Conservation (phyloP, 2,888 invertebrate genomes). For the Heteromurus nitidus region DNA sequence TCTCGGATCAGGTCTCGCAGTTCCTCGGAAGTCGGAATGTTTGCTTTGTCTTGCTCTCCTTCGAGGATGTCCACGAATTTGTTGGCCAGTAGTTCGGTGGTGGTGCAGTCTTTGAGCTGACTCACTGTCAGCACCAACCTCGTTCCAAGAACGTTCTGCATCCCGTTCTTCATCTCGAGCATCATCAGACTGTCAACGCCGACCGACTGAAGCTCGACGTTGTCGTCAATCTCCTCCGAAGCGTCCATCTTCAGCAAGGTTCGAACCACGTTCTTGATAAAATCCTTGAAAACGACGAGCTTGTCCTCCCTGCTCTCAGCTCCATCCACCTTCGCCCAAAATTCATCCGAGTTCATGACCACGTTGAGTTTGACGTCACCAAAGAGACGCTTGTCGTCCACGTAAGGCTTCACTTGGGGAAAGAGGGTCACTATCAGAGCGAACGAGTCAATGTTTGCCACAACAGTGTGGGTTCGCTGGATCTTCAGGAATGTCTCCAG, state of each 20-base stretch:
- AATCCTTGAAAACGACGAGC: slow-evolving; percentile 23
- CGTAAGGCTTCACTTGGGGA: slow-evolving; percentile 7
- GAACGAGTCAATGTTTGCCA: slow-evolving; percentile 29
- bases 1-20: slow-evolving; percentile 24
- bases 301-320: slow-evolving; percentile 30
- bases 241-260: slow-evolving; percentile 45
- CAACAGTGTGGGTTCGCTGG: slow-evolving; percentile 2
- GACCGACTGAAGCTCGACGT: slow-evolving; percentile 45
- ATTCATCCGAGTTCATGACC: slow-evolving; percentile 35
- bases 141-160: slow-evolving; percentile 52
- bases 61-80: slow-evolving; percentile 19
- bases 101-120: slow-evolving; percentile 20
- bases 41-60: neutral
- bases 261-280: slow-evolving; percentile 24
- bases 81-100: slow-evolving; percentile 6
- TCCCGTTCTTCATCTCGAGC: slow-evolving; percentile 54
- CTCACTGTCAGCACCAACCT: slow-evolving; percentile 28
- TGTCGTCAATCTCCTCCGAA: slow-evolving; percentile 48
- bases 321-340: slow-evolving; percentile 51
- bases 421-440: neutral
- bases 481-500: slow-evolving; percentile 25
- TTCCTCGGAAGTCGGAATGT: slow-evolving; percentile 15
- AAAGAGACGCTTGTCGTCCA: neutral
- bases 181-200: slow-evolving; percentile 57
- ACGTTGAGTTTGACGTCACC: neutral